These are phyloP conservation scores for Drosophila micromelanica DNA, from an alignment of 1,140 invertebrate genomes.

Conservation along the genomic window DNA sequence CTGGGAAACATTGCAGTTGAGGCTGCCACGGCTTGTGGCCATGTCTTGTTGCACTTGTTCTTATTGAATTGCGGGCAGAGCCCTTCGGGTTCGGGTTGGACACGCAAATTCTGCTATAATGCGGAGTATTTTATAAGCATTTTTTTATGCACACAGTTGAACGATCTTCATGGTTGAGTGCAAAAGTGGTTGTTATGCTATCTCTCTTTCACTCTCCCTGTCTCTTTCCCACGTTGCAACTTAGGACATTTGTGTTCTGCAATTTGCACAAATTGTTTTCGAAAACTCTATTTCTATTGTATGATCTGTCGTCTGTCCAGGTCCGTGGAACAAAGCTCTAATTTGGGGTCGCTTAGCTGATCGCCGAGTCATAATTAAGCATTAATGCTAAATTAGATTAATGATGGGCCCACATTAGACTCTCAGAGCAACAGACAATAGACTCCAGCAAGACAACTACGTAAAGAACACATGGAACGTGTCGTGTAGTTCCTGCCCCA, in stretches of 20 bases:
- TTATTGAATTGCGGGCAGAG: slow-evolving; percentile 34
- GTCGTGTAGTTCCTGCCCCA: slow-evolving; percentile 16
- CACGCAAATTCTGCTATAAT: slow-evolving; percentile 71
- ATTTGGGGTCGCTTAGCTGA: slow-evolving; percentile 31
- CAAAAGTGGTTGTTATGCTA: slow-evolving; percentile 8
- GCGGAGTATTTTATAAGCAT: too few species aligned
- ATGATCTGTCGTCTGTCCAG: too few species aligned
- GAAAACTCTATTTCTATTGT: too few species aligned
- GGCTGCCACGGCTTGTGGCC: slow-evolving; percentile 25
- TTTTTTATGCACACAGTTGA: slow-evolving; percentile 59
- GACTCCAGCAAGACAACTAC: background rate
- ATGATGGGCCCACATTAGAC: slow-evolving; percentile 72
- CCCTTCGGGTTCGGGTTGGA: slow-evolving; percentile 52
- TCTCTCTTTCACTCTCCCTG: too few species aligned
- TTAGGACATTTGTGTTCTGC: slow-evolving; percentile 7
- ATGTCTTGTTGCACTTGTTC: slow-evolving; percentile 58
- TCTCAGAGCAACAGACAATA: slow-evolving; percentile 33
- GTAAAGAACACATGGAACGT: slow-evolving; percentile 22
- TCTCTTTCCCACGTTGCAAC: slow-evolving; percentile 56
- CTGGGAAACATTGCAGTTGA: slow-evolving; percentile 50
- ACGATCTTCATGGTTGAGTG: slow-evolving; percentile 73
- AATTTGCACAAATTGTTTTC: slow-evolving; percentile 33
- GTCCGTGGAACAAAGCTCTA: slow-evolving; percentile 1
- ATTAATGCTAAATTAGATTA: slow-evolving; percentile 79
- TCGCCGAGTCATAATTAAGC: slow-evolving; percentile 48